Base-by-base conservation (phyloP, 2,113 vertebrate genomes). In the Heterotilapia buettikoferi region DNA sequence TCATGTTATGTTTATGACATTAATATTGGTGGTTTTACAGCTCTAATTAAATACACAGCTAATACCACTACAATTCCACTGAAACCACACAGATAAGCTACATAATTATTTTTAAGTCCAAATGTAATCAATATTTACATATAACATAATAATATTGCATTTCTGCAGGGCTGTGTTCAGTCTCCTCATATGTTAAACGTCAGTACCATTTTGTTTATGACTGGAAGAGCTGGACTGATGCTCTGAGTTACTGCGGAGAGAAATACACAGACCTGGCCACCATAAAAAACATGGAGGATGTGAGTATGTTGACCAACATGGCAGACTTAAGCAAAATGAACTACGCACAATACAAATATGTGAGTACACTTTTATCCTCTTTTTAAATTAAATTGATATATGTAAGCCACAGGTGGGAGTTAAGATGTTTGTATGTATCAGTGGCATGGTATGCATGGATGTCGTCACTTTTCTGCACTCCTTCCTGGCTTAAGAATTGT, bases 321-420 rank as follows among this genome's bases (percentile, higher is more conserved):
- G 9, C 14, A 4, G 11, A 63, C 6, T 6, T 3, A 9, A 31
- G 18, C 13, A 29, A 21, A 14, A 76, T 76, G 83, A 5, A 13
- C 38, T 7, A 31, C 26, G 0, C 1, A 13, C 0, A 0, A 7
- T 1, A 3, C 40, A 0, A 0, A 40, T 6, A 7, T 16, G 54
- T 85, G 24, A 13, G 47, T 71, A 4, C 1, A 57, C n/a, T 16
- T 9, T 40, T 81, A 1, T 80, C 14, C 1, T 78, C 7, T 47
- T 33, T 33, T 6, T 4, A 52, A 52, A 52, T n/a, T 18, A 18
- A 50, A 50, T 8, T 18, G 45, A 50, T 8, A 18, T 18, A 50
- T 18, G 16, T 50, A 8, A 50, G 16, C 47, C 47, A 50, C 16
- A 50, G 47, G 47, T 50, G 47, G 47, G 16, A 50, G 47, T 50